Base-by-base conservation (phyloP, 2,113 vertebrate species). In the Thalassarche chlororhynchos region DNA sequence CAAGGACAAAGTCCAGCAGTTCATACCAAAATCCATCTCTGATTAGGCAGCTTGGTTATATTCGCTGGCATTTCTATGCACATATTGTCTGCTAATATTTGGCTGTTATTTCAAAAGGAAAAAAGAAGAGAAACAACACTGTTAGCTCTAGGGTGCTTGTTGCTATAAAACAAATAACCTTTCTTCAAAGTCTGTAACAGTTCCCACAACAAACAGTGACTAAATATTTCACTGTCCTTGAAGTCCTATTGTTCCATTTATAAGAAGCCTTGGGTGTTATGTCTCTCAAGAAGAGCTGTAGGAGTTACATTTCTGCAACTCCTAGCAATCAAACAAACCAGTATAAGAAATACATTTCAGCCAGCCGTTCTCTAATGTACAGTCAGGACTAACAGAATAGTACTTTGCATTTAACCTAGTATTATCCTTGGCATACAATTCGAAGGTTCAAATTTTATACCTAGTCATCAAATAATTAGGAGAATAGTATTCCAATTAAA, bases 181-280 rank as follows among this genome's bases (percentile, higher is more conserved):
- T 87, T 84, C 77, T 71, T 93, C 80, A 84, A 95, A 94, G 68
- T 62, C 51, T 86, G 21, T 79, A 84, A 62, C 55, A 66, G 28
- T 92, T 84, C 46, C 69, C 38, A 87, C 38, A 71, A 65, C 78
- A 86, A 97, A 84, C 17, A 91, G 20, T 78, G 81, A 87, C 89
- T 91, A 92, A 95, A 89, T 89, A 93, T 95, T 93, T 95, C 86
- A 92, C 76, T 78, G 49, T 38, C 51, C n/a, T 92, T 64, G 55
- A 86, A 87, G 76, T 71, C 40, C 31, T 68, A 36, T 65, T 82
- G 61, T 90, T 97, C 79, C 69, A 68, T 66, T 89, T 93, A 78
- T 78, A 89, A 79, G 80, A 79, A 87, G 83, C 76, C 38, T 89
- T 79, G 38, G n/a, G 69, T 89, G 38, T 68, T 87, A 68, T 29